phyloP scores from a whole-genome alignment of 1,140 invertebrate genomes.

The Drosophila fuyamai region DNA sequence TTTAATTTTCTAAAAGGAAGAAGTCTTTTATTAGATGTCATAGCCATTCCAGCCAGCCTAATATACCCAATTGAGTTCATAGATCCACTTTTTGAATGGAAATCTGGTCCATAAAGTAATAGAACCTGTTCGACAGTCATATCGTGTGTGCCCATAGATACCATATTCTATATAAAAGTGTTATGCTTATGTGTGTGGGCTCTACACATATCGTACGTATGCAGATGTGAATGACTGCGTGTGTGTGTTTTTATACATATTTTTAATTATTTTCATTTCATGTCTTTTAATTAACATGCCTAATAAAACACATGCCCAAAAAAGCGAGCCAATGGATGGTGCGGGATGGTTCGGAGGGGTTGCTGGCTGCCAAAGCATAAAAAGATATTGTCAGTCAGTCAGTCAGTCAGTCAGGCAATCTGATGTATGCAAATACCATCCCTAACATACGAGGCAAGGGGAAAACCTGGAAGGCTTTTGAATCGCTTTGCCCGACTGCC shows the following conservation, averaged over 20 bases:
- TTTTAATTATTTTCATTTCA: slow-evolving; percentile 84
- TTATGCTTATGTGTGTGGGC: slow-evolving; percentile 1
- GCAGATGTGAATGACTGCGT: not conserved
- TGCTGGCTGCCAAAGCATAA: slow-evolving; percentile 58
- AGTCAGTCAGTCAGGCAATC: slow-evolving; percentile 35
- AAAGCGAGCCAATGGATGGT: slow-evolving; percentile 36
- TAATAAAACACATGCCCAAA: slow-evolving; percentile 81
- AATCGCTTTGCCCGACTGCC: slow-evolving; percentile 65
- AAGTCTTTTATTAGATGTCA: no score
- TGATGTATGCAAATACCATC: slow-evolving; percentile 77
- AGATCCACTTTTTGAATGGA: not conserved
- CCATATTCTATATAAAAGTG: not conserved
- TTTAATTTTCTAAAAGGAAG: no score
- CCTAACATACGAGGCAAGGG: slow-evolving; percentile 35
- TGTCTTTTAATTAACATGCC: slow-evolving; percentile 84
- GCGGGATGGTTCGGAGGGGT: not conserved
- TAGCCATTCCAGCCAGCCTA: not conserved
- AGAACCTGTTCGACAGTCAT: slow-evolving; percentile 33
- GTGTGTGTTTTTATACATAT: slow-evolving; percentile 62
- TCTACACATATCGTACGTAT: slow-evolving; percentile 1
- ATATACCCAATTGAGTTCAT: not conserved
- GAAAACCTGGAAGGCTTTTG: slow-evolving; percentile 63
- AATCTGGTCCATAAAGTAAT: slow-evolving; percentile 18
- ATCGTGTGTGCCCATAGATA: not conserved
- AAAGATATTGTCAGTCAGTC: slow-evolving; percentile 72